A percentile compares a stretch with the other conserved stretches of the same genome.
Evolutionary conservation across 1,140 invertebrate genomes (phyloP).

Genomic region (Phymorhynchus buccinoides): DNA sequence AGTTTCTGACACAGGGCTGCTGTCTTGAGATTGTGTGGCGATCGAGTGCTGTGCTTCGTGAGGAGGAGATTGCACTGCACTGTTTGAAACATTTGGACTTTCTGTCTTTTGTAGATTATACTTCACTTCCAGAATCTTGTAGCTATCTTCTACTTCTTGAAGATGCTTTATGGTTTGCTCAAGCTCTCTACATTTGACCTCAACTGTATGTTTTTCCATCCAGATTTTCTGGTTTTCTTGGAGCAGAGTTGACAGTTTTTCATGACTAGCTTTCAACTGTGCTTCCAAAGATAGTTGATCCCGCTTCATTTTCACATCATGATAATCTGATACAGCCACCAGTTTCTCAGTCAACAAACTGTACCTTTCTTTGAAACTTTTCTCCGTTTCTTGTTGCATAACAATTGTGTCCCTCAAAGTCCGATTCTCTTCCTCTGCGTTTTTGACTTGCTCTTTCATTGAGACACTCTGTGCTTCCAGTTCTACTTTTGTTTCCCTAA

Average conservation of each 20-base stretch:
- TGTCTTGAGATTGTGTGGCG: neutral
- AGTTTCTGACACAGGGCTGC: neutral
- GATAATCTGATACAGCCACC: neutral
- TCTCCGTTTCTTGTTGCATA: neutral
- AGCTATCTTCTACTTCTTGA: neutral
- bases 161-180: neutral
- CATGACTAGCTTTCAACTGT: neutral
- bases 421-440: conserved; percentile 36
- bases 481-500: neutral
- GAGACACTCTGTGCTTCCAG: conserved; percentile 2
- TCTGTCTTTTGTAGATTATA: neutral
- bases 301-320: neutral
- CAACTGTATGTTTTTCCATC: conserved; percentile 29
- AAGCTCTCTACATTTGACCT: neutral
- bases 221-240: conserved; percentile 30
- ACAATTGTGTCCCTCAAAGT: conserved; percentile 15
- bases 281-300: neutral
- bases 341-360: conserved; percentile 28
- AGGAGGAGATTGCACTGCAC: neutral
- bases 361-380: conserved; percentile 6
- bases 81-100: neutral
- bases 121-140: neutral
- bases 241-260: neutral
- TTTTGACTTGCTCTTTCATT: conserved; percentile 10
- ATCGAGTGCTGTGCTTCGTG: neutral